A percentile compares a stretch with the other conserved stretches of the same genome.
Conservation (phyloP, 2,113 vertebrate species). For the Benitochromis conjunctus region DNA sequence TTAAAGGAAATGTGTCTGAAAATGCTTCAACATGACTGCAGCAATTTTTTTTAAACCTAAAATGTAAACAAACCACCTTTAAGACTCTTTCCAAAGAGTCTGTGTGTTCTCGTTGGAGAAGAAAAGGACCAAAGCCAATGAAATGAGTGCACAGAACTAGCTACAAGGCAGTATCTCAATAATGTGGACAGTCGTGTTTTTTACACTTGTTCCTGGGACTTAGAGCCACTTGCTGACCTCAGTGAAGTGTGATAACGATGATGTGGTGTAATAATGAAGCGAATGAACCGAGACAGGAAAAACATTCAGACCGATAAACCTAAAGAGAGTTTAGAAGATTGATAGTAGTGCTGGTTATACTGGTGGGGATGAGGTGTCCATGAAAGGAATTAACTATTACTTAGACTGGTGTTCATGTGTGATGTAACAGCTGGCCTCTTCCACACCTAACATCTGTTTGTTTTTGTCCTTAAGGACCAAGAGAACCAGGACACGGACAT, state of each 20-base stretch:
- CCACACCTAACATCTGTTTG: not conserved
- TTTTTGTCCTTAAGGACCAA: slow-evolving; percentile 74
- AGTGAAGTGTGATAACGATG: not conserved
- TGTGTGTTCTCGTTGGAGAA: not conserved
- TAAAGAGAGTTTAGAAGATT: not conserved
- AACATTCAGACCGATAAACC: not conserved
- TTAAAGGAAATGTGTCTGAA: not conserved
- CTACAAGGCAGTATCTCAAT: not conserved
- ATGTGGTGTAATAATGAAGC: not conserved
- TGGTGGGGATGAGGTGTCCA: not conserved
- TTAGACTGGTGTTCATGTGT: not conserved
- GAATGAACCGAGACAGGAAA: not conserved
- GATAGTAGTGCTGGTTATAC: not conserved
- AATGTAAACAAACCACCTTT: not conserved
- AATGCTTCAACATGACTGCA: not conserved
- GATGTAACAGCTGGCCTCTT: not conserved
- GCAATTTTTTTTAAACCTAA: not conserved
- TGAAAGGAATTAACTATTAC: not conserved
- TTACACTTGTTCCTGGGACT: not conserved
- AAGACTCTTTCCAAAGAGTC: not conserved
- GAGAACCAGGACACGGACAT: slow-evolving; percentile 79
- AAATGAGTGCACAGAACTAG: not conserved
- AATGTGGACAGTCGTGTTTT: not conserved
- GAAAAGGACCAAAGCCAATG: not conserved
- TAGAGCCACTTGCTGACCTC: not conserved